phyloP scores from a whole-genome alignment of 2,113 vertebrate genomes.

The Eurypyga helias region DNA sequence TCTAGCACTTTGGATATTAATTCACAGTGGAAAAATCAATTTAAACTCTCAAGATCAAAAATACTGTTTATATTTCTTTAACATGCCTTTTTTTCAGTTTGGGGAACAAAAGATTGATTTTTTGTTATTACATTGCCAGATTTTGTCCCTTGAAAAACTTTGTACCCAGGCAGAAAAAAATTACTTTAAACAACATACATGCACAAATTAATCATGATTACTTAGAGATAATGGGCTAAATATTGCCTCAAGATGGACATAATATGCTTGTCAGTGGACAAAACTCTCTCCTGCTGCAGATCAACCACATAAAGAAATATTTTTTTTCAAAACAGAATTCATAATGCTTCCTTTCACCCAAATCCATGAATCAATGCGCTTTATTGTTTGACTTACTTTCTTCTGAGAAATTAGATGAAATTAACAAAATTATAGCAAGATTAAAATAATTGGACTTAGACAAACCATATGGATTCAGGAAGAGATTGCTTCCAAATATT shows the following conservation, averaged over 20 bases:
- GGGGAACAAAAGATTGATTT: background rate
- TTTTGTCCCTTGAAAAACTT: background rate
- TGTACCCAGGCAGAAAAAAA: background rate
- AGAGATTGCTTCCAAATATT: rapidly evolving
- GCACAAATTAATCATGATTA: background rate
- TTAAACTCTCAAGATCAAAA: background rate
- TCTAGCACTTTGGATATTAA: background rate
- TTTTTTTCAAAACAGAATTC: background rate
- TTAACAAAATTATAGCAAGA: background rate
- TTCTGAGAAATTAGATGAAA: background rate
- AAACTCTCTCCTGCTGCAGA: background rate
- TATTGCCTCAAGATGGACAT: background rate
- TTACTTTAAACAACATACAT: background rate
- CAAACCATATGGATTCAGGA: background rate
- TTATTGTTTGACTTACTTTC: background rate
- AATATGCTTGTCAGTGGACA: background rate
- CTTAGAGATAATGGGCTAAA: background rate
- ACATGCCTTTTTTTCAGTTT: background rate
- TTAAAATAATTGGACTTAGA: background rate
- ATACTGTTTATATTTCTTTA: background rate
- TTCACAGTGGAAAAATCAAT: background rate
- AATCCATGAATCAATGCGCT: background rate
- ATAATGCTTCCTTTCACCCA: background rate
- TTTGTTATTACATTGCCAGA: background rate
- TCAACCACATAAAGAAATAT: background rate